Percentiles rank a stretch among this genome's conserved stretches.
These are phyloP conservation scores for Tetrapedia diversipes DNA, from an alignment of 2,888 invertebrate species.

Conservation along the genomic window DNA sequence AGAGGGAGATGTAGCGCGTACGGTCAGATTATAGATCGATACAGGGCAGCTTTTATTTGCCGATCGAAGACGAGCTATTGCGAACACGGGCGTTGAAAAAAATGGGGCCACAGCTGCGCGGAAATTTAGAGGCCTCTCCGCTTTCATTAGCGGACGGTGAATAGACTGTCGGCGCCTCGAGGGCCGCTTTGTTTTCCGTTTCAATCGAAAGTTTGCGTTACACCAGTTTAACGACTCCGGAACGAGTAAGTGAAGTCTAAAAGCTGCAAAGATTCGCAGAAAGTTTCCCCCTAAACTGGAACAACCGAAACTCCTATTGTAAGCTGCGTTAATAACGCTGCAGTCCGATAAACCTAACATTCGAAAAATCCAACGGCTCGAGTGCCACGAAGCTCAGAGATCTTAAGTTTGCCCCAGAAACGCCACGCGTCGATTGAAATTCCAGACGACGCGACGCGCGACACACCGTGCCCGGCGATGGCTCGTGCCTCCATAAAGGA, in stretches of 20 bases:
- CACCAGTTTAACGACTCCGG: no score
- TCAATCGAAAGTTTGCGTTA: background rate
- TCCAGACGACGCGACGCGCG: background rate
- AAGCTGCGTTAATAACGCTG: no score
- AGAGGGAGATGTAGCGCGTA: conserved; percentile 15
- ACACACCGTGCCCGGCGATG: background rate
- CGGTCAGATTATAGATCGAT: conserved; percentile 61
- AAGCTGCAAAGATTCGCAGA: no score
- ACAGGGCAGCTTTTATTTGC: conserved; percentile 59
- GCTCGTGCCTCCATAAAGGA: conserved; percentile 19
- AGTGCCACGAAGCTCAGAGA: no score
- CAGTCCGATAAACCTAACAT: no score
- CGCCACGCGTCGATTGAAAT: background rate
- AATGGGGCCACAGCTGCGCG: conserved; percentile 55
- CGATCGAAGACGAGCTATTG: conserved; percentile 45
- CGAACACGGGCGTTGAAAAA: conserved; percentile 18
- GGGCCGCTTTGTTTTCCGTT: background rate
- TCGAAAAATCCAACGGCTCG: no score
- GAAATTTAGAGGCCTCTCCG: conserved; percentile 40
- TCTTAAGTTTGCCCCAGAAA: background rate
- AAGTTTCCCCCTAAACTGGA: no score
- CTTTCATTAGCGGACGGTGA: conserved; percentile 30
- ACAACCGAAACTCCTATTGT: no score
- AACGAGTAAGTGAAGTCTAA: no score
- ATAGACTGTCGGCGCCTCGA: conserved; percentile 14